phyloP scores from a whole-genome alignment of 2,888 invertebrate genomes.

The Campoplex nolae region DNA sequence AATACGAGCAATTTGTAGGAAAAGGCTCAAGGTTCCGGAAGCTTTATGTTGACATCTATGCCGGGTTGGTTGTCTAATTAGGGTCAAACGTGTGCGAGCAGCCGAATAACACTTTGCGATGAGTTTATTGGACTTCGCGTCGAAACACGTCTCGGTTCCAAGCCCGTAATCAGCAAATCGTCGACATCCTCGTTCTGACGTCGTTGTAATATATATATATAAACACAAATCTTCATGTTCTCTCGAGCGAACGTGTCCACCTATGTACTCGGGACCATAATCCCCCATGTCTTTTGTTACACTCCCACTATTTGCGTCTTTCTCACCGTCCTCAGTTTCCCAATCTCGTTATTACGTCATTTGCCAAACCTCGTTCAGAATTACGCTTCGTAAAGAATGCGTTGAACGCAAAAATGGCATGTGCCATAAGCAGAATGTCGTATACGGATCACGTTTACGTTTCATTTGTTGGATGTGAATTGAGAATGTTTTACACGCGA shows the following conservation, averaged over 20 bases:
- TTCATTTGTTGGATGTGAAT: background rate
- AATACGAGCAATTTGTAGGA: background rate
- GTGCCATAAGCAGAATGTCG: slow-evolving; percentile 34
- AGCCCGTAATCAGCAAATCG: slow-evolving; percentile 74
- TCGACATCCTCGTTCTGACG: slow-evolving; percentile 74
- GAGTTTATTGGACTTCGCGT: slow-evolving; percentile 37
- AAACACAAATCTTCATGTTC: slow-evolving; percentile 40
- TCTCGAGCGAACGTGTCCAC: slow-evolving; percentile 13
- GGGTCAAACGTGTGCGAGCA: slow-evolving; percentile 66
- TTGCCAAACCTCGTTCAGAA: slow-evolving; percentile 54
- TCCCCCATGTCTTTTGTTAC: slow-evolving; percentile 25
- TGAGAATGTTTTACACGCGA: background rate
- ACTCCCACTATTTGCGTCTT: slow-evolving; percentile 4
- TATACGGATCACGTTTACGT: background rate
- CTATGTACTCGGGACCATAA: slow-evolving; percentile 4
- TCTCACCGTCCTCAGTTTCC: slow-evolving; percentile 10
- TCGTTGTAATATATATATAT: slow-evolving; percentile 25
- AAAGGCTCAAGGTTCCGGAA: slow-evolving; percentile 33
- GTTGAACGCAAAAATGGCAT: slow-evolving; percentile 47
- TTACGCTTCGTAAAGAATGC: slow-evolving; percentile 39
- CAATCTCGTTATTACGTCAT: slow-evolving; percentile 37
- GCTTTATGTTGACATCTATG: slow-evolving; percentile 51
- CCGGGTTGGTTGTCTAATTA: slow-evolving; percentile 59
- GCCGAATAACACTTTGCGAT: slow-evolving; percentile 41
- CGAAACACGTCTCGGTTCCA: slow-evolving; percentile 60